Evolutionary conservation across 2,797 vertebrate species (phyloP).

Genomic region (Zalophus californianus): DNA sequence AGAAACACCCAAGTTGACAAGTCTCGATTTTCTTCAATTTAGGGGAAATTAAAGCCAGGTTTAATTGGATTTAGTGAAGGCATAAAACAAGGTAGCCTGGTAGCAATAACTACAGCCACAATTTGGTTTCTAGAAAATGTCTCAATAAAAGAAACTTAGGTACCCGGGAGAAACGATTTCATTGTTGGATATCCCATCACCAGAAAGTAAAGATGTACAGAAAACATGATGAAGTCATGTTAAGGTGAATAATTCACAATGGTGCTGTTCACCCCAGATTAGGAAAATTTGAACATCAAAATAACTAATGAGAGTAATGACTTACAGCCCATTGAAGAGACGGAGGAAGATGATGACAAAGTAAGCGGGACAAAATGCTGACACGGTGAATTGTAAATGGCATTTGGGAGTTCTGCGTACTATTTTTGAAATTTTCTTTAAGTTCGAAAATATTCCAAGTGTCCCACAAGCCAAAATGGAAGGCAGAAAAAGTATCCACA

Average conservation of each 20-base stretch:
- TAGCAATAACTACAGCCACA: too few relatives aligned
- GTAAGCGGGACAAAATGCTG: not conserved
- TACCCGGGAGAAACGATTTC: not conserved
- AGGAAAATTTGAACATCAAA: not conserved
- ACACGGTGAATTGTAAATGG: not conserved
- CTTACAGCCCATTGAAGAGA: not conserved
- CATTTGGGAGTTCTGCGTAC: not conserved
- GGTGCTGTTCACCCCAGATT: not conserved
- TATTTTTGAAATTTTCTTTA: not conserved
- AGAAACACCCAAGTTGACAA: not conserved
- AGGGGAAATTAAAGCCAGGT: not conserved
- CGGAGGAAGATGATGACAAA: not conserved
- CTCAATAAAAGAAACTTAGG: not conserved
- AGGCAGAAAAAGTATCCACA: not conserved
- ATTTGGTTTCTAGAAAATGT: not conserved
- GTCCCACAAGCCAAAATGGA: not conserved
- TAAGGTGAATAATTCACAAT: not conserved
- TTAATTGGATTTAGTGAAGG: not conserved
- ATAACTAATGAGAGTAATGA: not conserved
- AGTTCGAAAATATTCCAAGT: not conserved
- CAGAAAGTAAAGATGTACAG: not conserved
- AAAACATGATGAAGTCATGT: not conserved
- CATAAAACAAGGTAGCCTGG: not conserved
- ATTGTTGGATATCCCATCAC: not conserved
- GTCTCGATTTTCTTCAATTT: not conserved